phyloP scores from a whole-genome alignment of 2,113 vertebrate genomes.

The Scomber japonicus region DNA sequence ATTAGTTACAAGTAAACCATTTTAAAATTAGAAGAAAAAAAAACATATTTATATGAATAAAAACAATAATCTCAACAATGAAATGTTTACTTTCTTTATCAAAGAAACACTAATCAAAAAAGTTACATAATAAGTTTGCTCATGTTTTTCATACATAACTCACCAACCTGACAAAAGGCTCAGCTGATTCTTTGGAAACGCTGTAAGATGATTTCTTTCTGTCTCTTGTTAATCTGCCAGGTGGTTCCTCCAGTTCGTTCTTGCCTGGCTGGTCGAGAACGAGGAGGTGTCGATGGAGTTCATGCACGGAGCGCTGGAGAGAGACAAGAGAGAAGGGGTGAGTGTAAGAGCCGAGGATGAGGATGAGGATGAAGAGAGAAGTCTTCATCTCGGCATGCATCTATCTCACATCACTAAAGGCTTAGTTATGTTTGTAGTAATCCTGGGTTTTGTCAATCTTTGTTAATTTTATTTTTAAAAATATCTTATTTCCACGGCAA shows the following conservation, averaged over 20 bases:
- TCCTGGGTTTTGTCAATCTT: neutral
- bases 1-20: too few species aligned
- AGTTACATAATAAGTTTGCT: neutral
- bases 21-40: too few species aligned
- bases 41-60: too few species aligned
- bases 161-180: too few species aligned
- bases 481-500: too few species aligned
- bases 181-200: too few species aligned
- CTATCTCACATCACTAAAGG: neutral
- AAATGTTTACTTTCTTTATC: too few species aligned
- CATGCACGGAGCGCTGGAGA: constrained; percentile 93
- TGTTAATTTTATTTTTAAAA: neutral
- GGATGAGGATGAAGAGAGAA: neutral
- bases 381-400: neutral
- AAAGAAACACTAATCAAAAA: too few species aligned
- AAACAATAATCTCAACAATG: neutral
- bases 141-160: neutral
- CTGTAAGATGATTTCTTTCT: too few species aligned
- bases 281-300: constrained; percentile 98
- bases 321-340: constrained; percentile 98
- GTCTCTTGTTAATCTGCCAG: constrained; percentile 72
- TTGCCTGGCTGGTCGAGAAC: constrained; percentile 97
- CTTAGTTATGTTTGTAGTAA: neutral
- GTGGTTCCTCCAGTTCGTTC: constrained; percentile 97
- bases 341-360: constrained; percentile 32